Evolutionary conservation across 2,797 vertebrate species (phyloP), one percentile per base, ranked within the genome.

Genomic region (Arnoldichthys spilopterus): DNA sequence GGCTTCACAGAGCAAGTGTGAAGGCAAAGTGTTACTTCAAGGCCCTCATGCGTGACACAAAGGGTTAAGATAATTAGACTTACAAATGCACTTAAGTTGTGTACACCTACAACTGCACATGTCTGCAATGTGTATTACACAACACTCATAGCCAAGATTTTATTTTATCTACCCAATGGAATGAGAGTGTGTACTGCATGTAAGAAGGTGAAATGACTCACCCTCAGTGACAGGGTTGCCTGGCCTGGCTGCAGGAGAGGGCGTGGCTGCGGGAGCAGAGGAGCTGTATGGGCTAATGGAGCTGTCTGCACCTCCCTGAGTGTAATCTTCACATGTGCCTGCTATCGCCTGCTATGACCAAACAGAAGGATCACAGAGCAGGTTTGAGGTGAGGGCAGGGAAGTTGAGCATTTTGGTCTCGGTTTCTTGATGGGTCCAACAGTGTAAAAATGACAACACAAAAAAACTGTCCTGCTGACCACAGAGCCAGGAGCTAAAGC

Each of bases 181-280:
- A 32, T 20, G 30, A 30, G 7, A 13, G 54, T 24, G n/a, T 26
- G 56, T 28, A 4, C 56, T 28, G 12, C 24, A 30, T 61, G 8
- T 30, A 16, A 18, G 15, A 30, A 64, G 2, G n/a, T 18, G 18
- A 64, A 37, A n/a, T 40, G 24, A 62, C 87, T 83, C 90, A 96
- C 97, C 97, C 91, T 95, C 93, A 0, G 95, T 97, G 20, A 95
- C 94, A 43, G 94, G 90, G 74, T 91, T 92, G 59, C 90, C 90
- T 0, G 90, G 12, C 49, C 84, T 80, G 67, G 86, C 78, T 0
- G 92, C 88, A 63, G 94, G 84, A 0, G 94, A 83, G 43, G 92
- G 63, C 1, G 95, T 90, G 56, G 91, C 76, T 3, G 86, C 90
- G 0, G 89, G 87, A 0, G 83, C 84, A 0, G 81, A 89, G 0